Conservation (phyloP, 2,113 vertebrate genomes). For the Equus quagga region DNA sequence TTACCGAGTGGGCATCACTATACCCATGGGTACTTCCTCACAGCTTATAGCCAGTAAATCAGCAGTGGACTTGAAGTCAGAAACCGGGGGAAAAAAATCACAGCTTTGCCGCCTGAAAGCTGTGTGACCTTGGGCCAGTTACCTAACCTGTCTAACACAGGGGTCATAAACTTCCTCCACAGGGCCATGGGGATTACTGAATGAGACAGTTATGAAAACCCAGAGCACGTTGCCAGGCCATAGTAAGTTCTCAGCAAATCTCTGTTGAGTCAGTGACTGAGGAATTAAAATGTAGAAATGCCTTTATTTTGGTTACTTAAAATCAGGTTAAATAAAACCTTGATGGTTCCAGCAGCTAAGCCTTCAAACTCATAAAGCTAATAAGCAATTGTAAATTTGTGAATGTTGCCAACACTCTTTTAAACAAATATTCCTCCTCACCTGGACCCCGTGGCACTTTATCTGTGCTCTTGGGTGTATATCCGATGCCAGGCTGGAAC, state of each 20-base stretch:
- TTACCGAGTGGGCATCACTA: no score
- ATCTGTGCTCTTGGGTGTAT: neutral
- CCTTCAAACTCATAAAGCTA: neutral
- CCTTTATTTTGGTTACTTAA: neutral
- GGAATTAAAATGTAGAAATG: neutral
- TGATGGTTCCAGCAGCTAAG: neutral
- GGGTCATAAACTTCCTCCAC: neutral
- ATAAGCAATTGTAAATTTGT: neutral
- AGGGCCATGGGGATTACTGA: neutral
- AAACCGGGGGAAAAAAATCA: no score
- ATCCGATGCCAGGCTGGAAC: neutral
- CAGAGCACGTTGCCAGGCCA: fast-evolving
- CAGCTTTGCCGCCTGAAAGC: neutral
- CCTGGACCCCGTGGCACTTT: neutral
- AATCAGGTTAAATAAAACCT: neutral
- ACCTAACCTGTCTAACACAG: neutral
- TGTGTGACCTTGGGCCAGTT: neutral
- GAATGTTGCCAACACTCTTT: neutral
- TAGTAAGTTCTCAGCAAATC: neutral
- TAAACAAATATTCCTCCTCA: neutral
- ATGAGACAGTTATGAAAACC: neutral
- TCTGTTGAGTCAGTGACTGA: neutral
- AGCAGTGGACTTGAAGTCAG: neutral
- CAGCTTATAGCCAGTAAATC: fast-evolving
- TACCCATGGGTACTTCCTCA: fast-evolving